Evolutionary conservation across 2,113 vertebrate species (phyloP).

Genomic region (Marmota monax): DNA sequence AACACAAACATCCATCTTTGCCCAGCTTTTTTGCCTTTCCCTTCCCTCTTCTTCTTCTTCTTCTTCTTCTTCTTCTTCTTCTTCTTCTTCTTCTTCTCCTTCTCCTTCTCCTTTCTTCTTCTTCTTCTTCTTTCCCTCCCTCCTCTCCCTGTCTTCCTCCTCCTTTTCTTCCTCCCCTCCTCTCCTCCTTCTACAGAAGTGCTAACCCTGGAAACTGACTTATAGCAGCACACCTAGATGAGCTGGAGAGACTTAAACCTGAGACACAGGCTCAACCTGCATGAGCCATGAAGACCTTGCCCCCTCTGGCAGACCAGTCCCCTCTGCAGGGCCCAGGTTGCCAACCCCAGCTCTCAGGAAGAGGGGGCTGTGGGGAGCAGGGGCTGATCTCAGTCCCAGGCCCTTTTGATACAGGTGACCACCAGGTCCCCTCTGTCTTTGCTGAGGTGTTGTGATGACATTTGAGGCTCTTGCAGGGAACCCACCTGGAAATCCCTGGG

Average conservation of each 20-base stretch:
- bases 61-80: neutral
- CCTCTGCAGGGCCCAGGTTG: neutral
- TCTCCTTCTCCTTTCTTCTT: neutral
- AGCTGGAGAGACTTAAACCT: neutral
- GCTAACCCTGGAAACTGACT: neutral
- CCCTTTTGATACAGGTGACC: fast-evolving
- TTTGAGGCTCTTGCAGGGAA: no score
- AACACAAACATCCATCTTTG: neutral
- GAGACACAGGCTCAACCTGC: neutral
- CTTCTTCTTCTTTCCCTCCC: neutral
- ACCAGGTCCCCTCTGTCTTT: no score
- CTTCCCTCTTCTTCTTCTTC: neutral
- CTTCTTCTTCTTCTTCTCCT: no score
- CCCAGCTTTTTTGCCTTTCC: no score
- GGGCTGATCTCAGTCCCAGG: neutral
- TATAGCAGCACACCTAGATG: no score
- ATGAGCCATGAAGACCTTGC: no score
- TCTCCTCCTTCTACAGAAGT: neutral
- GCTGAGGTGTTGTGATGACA: neutral
- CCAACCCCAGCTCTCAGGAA: fast-evolving
- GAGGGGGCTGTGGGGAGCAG: fast-evolving
- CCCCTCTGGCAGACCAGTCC: fast-evolving
- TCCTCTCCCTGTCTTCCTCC: neutral
- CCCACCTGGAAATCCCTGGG: neutral
- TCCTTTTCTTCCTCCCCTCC: no score